A percentile compares a stretch with the other conserved stretches of the same genome.
phyloP scores from a whole-genome alignment of 1,140 invertebrate species.

The Trichonephila clavipes region DNA sequence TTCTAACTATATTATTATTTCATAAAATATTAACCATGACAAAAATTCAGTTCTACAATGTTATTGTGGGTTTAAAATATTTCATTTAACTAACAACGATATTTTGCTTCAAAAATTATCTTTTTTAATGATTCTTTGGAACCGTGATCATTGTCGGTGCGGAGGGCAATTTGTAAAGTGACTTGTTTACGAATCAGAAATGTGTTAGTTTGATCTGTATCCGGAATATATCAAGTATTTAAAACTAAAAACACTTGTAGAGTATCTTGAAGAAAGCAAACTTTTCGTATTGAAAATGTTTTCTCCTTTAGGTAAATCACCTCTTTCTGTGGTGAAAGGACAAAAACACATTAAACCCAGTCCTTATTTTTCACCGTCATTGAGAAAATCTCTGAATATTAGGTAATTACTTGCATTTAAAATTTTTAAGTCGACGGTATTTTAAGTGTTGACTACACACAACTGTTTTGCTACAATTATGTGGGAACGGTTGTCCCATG shows the following conservation, averaged over 20 bases:
- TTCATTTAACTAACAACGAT: no score
- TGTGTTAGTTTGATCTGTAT: neutral
- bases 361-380: conserved; percentile 36
- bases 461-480: no score
- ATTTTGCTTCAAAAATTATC: no score
- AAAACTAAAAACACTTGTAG: neutral
- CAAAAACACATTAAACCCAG: conserved; percentile 12
- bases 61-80: no score
- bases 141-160: neutral
- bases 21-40: no score
- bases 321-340: conserved; percentile 11
- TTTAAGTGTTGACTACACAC: no score
- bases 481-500: no score
- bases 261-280: neutral
- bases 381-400: conserved; percentile 22
- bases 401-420: neutral
- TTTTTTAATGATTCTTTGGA: neutral
- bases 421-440: no score
- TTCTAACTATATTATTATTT: no score
- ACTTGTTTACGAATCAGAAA: neutral
- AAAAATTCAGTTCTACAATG: no score
- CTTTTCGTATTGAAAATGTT: conserved; percentile 5
- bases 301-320: conserved; percentile 44
- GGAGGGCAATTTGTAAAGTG: neutral
- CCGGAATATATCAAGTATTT: neutral